A percentile compares a stretch with the other conserved stretches of the same genome.
phyloP scores from a whole-genome alignment of 2,888 invertebrate species.

The Suillia variegata region DNA sequence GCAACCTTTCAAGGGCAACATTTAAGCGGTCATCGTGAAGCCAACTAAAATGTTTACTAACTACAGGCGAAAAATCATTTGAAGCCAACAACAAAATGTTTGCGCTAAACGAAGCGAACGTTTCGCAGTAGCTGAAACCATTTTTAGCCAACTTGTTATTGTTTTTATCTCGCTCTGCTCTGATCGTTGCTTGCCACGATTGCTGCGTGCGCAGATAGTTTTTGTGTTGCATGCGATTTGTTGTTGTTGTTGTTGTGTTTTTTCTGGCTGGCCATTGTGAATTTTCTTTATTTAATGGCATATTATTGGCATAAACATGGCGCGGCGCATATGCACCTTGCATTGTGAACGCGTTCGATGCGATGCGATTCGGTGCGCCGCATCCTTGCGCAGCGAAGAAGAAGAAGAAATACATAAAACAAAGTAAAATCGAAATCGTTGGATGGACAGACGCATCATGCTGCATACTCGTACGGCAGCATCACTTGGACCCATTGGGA shows the following conservation, averaged over 20 bases:
- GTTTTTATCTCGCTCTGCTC: neutral
- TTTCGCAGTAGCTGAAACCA: neutral
- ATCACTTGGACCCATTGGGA: too few relatives aligned
- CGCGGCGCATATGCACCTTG: slow-evolving; percentile 16
- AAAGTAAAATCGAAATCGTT: too few relatives aligned
- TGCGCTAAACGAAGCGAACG: neutral
- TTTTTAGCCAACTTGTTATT: neutral
- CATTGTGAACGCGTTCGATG: slow-evolving; percentile 10
- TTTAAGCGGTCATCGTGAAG: slow-evolving; percentile 17
- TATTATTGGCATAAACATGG: slow-evolving; percentile 39
- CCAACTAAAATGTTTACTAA: slow-evolving; percentile 12
- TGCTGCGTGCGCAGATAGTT: neutral
- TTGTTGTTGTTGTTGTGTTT: neutral
- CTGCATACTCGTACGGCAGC: slow-evolving; percentile 14
- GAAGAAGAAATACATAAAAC: too few relatives aligned
- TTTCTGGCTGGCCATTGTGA: neutral
- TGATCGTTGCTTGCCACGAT: neutral
- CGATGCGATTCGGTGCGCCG: neutral
- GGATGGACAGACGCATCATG: slow-evolving; percentile 38
- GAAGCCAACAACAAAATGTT: neutral
- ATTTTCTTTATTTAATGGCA: slow-evolving; percentile 50
- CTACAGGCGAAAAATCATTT: slow-evolving; percentile 5
- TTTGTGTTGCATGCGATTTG: neutral
- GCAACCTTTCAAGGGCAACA: slow-evolving; percentile 18
- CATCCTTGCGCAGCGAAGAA: too few relatives aligned